Percentiles rank a stretch among this genome's conserved stretches.
Conservation (phyloP, 2,888 invertebrate genomes). For the Melinopterus prodromus region DNA sequence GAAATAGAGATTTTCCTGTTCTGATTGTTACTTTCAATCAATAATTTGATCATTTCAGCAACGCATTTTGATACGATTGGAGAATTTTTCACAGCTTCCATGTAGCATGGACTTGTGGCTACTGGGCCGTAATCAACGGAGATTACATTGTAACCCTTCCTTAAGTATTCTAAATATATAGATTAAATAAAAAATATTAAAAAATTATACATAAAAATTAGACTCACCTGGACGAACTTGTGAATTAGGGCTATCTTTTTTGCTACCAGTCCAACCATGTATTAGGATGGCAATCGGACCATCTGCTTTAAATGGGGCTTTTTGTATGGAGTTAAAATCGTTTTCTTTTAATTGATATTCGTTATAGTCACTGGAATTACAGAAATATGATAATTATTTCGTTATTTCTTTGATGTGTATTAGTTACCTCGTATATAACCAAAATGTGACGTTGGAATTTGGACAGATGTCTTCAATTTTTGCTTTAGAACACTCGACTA, state of each 20-base stretch:
- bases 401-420: neutral
- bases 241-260: slow-evolving; percentile 15
- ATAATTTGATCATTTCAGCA: slow-evolving; percentile 65
- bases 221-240: slow-evolving; percentile 23
- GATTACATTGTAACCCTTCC: slow-evolving; percentile 68
- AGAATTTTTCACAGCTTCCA: slow-evolving; percentile 66
- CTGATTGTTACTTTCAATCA: slow-evolving; percentile 49
- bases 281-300: slow-evolving; percentile 56
- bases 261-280: slow-evolving; percentile 28
- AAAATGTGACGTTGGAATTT: slow-evolving; percentile 68
- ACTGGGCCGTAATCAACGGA: slow-evolving; percentile 69
- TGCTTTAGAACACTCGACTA: slow-evolving; percentile 18
- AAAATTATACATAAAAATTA: neutral
- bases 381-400: neutral
- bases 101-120: slow-evolving; percentile 68
- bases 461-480: slow-evolving; percentile 60
- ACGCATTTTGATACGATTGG: slow-evolving; percentile 68
- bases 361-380: slow-evolving; percentile 43
- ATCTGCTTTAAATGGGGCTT: slow-evolving; percentile 61
- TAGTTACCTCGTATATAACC: slow-evolving; percentile 69
- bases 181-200: slow-evolving; percentile 5
- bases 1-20: slow-evolving; percentile 58
- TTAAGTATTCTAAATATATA: slow-evolving; percentile 62
- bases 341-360: slow-evolving; percentile 62
- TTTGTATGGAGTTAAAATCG: slow-evolving; percentile 55